Base-by-base conservation (phyloP, 2,888 invertebrate genomes). In the Acanthococcus lagerstroemiae region DNA sequence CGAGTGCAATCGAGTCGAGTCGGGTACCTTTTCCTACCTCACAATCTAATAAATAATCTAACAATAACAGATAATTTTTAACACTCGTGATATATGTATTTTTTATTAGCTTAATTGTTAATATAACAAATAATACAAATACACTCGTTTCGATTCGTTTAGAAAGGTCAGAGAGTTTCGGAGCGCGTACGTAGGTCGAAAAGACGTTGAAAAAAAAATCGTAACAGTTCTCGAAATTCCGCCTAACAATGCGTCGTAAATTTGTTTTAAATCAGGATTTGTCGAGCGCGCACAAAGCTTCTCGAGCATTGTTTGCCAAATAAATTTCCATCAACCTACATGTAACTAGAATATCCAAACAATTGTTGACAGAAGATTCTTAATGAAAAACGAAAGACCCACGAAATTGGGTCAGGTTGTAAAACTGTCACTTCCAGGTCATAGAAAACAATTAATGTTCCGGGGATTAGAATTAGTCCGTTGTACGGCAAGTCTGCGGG, bases 11-110 rank as follows among this genome's bases (percentile, higher is more conserved):
- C n/a, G n/a, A n/a, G n/a, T n/a, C n/a, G n/a, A n/a, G n/a, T n/a
- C n/a, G n/a, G n/a, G n/a, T n/a, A n/a, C n/a, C n/a, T n/a, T n/a
- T n/a, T n/a, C n/a, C 12, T 37, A 37, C 37, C 37, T 37, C n/a
- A 37, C 37, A 61, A 50, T 61, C 61, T 48, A 61, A 61, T 60
- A 60, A 60, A 60, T 61, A 61, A 61, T 52, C 61, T 25, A 50
- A 61, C 61, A 61, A 61, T 61, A 52, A 61, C 50, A 61, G 61
- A 50, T 61, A 61, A 61, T 61, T 61, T 61, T 52, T 50, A 61
- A 50, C 61, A 61, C 27, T 52, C 50, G 22, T 61, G 50, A 61
- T 52, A 24, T 52, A 52, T 61, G 61, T 30, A 26, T 52, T 50
- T 61, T 61, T 61, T 61, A 61, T 52, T 61, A 61, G 54, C 50